Evolutionary conservation across 2,888 invertebrate species (phyloP), one percentile per base, ranked within the genome.

Genomic region (Ischnura elegans): DNA sequence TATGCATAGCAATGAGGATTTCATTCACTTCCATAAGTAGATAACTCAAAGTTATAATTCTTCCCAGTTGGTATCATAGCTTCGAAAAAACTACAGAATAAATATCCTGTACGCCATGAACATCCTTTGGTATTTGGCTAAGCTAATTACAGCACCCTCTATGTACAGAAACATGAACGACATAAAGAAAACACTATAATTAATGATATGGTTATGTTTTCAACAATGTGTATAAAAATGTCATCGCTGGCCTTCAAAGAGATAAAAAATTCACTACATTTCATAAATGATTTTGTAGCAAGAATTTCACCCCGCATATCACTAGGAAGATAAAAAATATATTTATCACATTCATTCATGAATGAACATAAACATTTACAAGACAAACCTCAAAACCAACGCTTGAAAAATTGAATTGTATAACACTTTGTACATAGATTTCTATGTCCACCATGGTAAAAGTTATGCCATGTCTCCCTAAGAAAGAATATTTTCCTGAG

Each of bases 181-280:
- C 43, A 61, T 55, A 55, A 61, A 29, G 66, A 42, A 55, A 21
- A 90, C 19, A 61, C 61, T 90, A 90, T 66, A 66, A 61, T 90
- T 90, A 90, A 90, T 90, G 90, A 90, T 90, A 90, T 90, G 90
- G 90, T 61, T 90, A 90, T 66, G 61, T 43, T 61, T 90, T 90
- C 43, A 90, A 66, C 43, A 66, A 13, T 61, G 25, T 42, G 43
- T 90, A 90, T 90, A 90, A 90, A 87, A 43, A 61, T 90, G 61
- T 90, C 90, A 90, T 61, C n/a, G 61, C 45, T 21, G 61, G 61
- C 90, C 90, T 51, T 61, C 90, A 90, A 66, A 61, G 29, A 90
- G 43, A 51, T 61, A 90, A 45, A 90, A 66, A 76, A 76, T 36
- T 36, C 76, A 76, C 36, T 76, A 10, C 3, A 61, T 76, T 76